A percentile compares a stretch with the other conserved stretches of the same genome.
Conservation (phyloP, 2,888 invertebrate genomes). For the Tipula confusa region DNA sequence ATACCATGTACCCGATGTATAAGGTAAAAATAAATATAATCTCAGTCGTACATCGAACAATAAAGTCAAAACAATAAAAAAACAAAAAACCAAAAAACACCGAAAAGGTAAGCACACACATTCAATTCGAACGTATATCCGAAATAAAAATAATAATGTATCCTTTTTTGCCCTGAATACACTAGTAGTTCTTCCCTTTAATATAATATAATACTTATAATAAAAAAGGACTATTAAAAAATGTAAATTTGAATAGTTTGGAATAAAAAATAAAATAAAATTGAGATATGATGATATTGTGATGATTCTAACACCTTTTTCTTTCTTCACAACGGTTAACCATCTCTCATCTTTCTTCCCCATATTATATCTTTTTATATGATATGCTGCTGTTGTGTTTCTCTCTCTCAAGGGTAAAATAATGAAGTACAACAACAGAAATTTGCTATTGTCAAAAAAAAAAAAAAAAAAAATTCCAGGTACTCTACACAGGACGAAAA, state of each 20-base stretch:
- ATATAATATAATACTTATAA: neutral
- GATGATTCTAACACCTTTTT: constrained; percentile 15
- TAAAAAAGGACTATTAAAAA: constrained; percentile 9
- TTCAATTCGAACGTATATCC: neutral
- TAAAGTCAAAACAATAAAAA: constrained; percentile 17
- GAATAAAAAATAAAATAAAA: neutral
- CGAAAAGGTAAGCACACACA: neutral
- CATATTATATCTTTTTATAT: neutral
- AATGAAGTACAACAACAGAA: neutral
- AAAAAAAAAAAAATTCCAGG: neutral
- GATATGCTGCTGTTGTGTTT: neutral
- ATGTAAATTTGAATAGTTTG: constrained; percentile 20
- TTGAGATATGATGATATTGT: neutral
- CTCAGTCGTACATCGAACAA: neutral
- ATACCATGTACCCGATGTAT: neutral
- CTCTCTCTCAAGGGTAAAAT: neutral
- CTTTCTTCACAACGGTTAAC: neutral
- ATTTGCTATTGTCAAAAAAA: neutral
- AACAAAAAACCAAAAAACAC: no score
- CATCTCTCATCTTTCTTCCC: neutral
- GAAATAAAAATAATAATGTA: neutral
- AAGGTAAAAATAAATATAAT: neutral
- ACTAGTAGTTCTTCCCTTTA: neutral
- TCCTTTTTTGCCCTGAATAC: neutral
- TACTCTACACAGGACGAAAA: neutral